Evolutionary conservation across 2,113 vertebrate species (phyloP), one percentile per base, ranked within the genome.

Genomic region (Nannobrachium achirus): DNA sequence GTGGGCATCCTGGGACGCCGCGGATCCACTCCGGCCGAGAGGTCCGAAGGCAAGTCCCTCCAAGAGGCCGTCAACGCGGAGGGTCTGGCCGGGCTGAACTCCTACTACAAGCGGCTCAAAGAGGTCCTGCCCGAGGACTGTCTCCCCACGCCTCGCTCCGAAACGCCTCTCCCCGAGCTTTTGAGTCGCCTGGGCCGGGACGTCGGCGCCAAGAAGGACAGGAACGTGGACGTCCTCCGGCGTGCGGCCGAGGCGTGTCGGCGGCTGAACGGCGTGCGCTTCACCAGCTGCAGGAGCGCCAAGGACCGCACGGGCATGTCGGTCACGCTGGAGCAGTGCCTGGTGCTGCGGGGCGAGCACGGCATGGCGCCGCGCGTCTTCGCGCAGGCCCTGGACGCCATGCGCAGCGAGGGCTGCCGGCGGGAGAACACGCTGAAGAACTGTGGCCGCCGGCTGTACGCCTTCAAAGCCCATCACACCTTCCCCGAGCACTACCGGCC

Each of bases 241-340:
- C 98, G 99, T 89, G 96, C 98, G 11, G 98, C 98, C 7, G 98
- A 99, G 96, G 98, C 99, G 20, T 99, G 98, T 78, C 95, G 96
- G 57, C 93, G 98, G 73, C 90, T 99, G 10, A 98, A 99, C 0
- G 97, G 98, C 0, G 97, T 99, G 56, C 96, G 98, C n/a, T 98
- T 99, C 88, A 99, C 98, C 76, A 99, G 98, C 92, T 99, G 98
- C 82, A 99, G 99, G 89, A 99, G 98, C 51, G 98, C 98, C 76
- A 99, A 99, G 92, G 98, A 99, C 83, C 95, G 98, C 80, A 99
- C 98, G 0, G 97, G 96, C 69, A 99, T 99, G 98, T 99, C 98
- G 0, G 95, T 99, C 90, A 99, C 98, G 0, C 90, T 99, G 90
- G 98, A 99, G 88, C 98, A 99, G 90, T 98, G 98, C 71, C 92